Evolutionary conservation across 2,113 vertebrate species (phyloP).

Genomic region (Rhineura floridana): DNA sequence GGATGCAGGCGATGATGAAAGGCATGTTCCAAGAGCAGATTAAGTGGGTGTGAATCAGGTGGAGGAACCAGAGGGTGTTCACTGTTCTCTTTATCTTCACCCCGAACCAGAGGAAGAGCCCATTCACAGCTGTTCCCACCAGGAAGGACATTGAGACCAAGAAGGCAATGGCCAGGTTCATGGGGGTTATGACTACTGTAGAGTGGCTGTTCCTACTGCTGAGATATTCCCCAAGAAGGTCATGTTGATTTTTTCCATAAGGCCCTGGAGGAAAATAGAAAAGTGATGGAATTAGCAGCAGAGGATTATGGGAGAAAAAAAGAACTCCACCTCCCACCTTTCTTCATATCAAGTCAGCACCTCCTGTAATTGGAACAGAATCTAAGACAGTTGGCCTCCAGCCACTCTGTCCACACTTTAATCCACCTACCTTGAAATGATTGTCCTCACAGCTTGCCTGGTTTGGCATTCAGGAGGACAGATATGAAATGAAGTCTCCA

Average conservation of each 20-base stretch:
- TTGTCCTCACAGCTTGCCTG: too few relatives aligned
- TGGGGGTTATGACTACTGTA: background rate
- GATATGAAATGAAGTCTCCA: too few relatives aligned
- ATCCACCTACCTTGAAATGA: too few relatives aligned
- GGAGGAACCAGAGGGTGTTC: conserved; percentile 61
- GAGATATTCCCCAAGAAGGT: background rate
- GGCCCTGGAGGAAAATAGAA: background rate
- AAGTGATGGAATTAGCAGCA: background rate
- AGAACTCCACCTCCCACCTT: too few relatives aligned
- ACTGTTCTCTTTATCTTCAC: conserved; percentile 65
- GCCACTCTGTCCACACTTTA: background rate
- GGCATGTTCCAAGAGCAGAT: conserved; percentile 50
- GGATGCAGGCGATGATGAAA: conserved; percentile 37
- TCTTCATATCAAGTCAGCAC: too few relatives aligned
- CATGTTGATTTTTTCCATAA: background rate
- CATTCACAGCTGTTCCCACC: conserved; percentile 28
- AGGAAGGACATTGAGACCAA: conserved; percentile 5
- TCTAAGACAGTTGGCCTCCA: background rate
- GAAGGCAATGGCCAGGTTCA: background rate
- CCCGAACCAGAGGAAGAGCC: conserved; percentile 62
- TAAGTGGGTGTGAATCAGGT: conserved; percentile 65
- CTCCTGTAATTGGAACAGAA: background rate
- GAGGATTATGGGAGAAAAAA: background rate
- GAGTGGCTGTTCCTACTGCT: background rate
- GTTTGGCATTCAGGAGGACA: too few relatives aligned